phyloP scores from a whole-genome alignment of 2,888 invertebrate genomes.

The Morpho achilles region DNA sequence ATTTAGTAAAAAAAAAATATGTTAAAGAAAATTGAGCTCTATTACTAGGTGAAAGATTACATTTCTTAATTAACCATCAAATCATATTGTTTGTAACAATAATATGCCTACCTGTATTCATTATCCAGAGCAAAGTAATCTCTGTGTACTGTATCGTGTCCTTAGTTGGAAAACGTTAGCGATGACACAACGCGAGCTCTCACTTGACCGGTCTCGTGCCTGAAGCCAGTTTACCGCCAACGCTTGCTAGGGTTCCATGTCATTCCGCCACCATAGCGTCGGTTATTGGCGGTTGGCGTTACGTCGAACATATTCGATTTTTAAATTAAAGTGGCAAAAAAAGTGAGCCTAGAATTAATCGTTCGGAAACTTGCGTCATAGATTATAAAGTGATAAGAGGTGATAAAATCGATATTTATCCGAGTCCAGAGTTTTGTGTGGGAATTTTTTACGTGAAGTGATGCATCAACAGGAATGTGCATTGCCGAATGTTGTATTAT shows the following conservation, averaged over 20 bases:
- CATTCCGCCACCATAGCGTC: conserved; percentile 21
- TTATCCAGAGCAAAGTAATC: conserved; percentile 18
- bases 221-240: conserved; percentile 56
- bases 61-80: background rate
- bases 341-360: conserved; percentile 9
- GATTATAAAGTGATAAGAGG: conserved; percentile 37
- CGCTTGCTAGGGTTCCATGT: conserved; percentile 53
- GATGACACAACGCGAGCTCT: conserved; percentile 60
- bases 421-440: conserved; percentile 32
- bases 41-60: background rate
- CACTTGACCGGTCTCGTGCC: conserved; percentile 52
- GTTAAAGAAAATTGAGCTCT: background rate
- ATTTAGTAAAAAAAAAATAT: background rate
- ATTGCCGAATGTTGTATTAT: conserved; percentile 45
- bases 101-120: conserved; percentile 1
- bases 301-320: conserved; percentile 27
- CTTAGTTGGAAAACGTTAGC: conserved; percentile 45
- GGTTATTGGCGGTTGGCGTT: conserved; percentile 43
- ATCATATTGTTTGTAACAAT: background rate
- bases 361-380: conserved; percentile 20
- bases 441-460: conserved; percentile 46
- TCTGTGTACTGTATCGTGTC: conserved; percentile 27
- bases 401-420: conserved; percentile 56
- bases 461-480: conserved; percentile 54
- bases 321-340: conserved; percentile 18